A percentile compares a stretch with the other conserved stretches of the same genome.
phyloP scores from a whole-genome alignment of 2,113 vertebrate species.

The Pelusios castaneus region DNA sequence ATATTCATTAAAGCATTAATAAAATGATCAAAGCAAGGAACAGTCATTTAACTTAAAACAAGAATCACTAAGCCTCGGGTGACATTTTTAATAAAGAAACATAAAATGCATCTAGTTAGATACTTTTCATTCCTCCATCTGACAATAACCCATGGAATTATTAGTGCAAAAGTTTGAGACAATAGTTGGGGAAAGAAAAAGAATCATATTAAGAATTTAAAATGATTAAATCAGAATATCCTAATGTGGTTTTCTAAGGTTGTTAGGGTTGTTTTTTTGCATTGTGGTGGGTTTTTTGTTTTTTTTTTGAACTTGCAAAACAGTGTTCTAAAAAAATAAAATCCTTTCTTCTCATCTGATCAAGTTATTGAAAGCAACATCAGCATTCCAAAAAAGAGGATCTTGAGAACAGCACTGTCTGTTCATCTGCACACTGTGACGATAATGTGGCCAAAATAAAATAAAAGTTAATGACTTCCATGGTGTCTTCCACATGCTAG shows the following conservation, averaged over 20 bases:
- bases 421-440: conserved; percentile 70
- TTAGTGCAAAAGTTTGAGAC: conserved; percentile 48
- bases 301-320: conserved; percentile 56
- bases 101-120: conserved; percentile 72
- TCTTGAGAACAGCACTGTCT: conserved; percentile 71
- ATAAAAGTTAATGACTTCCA: conserved; percentile 78
- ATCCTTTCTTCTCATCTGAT: conserved; percentile 69
- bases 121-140: conserved; percentile 65
- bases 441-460: conserved; percentile 75
- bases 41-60: conserved; percentile 63
- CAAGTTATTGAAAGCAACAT: conserved; percentile 70
- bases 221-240: conserved; percentile 50
- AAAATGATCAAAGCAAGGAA: conserved; percentile 64
- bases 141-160: conserved; percentile 52
- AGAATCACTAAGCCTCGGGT: conserved; percentile 68
- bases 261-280: background rate
- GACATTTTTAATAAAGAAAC: conserved; percentile 72
- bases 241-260: conserved; percentile 59
- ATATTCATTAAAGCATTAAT: conserved; percentile 72
- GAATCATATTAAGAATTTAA: conserved; percentile 41
- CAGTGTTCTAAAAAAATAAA: conserved; percentile 65
- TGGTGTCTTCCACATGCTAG: conserved; percentile 74
- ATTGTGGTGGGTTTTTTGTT: background rate
- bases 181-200: conserved; percentile 29
- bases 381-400: conserved; percentile 64